Evolutionary conservation across 2,888 invertebrate species (phyloP), one percentile per base, ranked within the genome.

Genomic region (Alentia gelatinosa): DNA sequence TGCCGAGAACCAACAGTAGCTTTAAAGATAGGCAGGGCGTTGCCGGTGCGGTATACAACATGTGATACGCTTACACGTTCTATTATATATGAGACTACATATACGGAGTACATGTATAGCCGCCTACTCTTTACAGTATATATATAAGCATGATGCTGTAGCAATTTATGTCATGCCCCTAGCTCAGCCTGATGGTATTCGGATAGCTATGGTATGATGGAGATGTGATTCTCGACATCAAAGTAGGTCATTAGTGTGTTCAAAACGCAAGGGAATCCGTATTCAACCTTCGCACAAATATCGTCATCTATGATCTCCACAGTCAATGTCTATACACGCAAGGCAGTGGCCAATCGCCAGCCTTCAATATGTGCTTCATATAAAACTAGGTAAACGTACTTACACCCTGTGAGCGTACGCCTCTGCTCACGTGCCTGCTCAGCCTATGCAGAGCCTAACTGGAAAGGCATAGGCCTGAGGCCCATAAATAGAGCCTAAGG

Each of bases 231-330:
- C 79, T 79, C 79, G 19, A 79, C 35, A 79, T 79, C 23, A 35
- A 19, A 5, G 39, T 79, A 74, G 35, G 0, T 74, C 7, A 35
- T 74, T 39, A 79, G 79, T 79, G 79, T 79, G 79, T 35, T 35
- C 63, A 39, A 39, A 35, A 35, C 37, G 79, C 79, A 39, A 35
- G 37, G 79, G 79, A 79, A 35, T 79, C 79, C 19, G 37, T 79
- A 79, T 35, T 39, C 15, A 79, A 19, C 39, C 26, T 79, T 35
- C 39, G 79, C 79, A 79, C 79, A 79, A 79, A 79, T 39, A 79
- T 79, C 37, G 79, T 39, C 37, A 79, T 79, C 15, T 35, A 35
- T 79, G 79, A 79, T 79, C 79, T 79, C 79, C 39, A n/a, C n/a
- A 79, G 23, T 79, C 79, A n/a, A 39, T 79, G n/a, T 79, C 79